phyloP scores from a whole-genome alignment of 2,888 invertebrate genomes.

The Pachymerium ferrugineum region DNA sequence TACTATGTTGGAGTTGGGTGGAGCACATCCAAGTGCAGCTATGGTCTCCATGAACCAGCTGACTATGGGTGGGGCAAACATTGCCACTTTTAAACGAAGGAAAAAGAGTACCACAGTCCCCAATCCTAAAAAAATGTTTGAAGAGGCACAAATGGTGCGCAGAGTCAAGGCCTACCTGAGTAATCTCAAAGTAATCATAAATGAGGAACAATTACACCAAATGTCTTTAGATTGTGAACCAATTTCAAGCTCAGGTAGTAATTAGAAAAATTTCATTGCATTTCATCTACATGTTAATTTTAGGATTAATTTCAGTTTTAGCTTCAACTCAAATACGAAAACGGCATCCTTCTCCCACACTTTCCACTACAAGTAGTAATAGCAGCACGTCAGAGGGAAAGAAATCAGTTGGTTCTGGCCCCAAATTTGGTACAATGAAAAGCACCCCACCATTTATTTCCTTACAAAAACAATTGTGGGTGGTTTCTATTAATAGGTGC shows the following conservation, averaged over 20 bases:
- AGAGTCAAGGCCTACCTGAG: slow-evolving; percentile 92
- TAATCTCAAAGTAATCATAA: slow-evolving; percentile 82
- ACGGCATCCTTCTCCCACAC: slow-evolving; percentile 85
- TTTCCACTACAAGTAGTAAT: slow-evolving; percentile 85
- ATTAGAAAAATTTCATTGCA: too few species aligned
- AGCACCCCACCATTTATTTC: not conserved
- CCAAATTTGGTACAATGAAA: slow-evolving; percentile 50
- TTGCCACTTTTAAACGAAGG: slow-evolving; percentile 79
- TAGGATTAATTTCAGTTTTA: not conserved
- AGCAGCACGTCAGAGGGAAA: slow-evolving; percentile 54
- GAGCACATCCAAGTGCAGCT: slow-evolving; percentile 79
- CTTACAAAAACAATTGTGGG: too few species aligned
- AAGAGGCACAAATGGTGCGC: slow-evolving; percentile 97
- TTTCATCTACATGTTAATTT: not conserved
- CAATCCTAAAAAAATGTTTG: slow-evolving; percentile 97
- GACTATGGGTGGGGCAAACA: slow-evolving; percentile 58
- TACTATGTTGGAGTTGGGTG: slow-evolving; percentile 76
- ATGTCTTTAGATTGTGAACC: slow-evolving; percentile 84
- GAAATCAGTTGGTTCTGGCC: slow-evolving; percentile 44
- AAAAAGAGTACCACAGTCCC: slow-evolving; percentile 85
- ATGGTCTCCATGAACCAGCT: slow-evolving; percentile 84
- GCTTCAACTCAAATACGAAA: slow-evolving; percentile 56
- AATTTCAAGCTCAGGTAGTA: slow-evolving; percentile 40
- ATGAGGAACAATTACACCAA: slow-evolving; percentile 82
- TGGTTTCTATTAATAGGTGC: slow-evolving; percentile 61